A percentile compares a stretch with the other conserved stretches of the same genome.
Evolutionary conservation across 2,888 invertebrate genomes (phyloP).

Genomic region (Priapulus caudatus): DNA sequence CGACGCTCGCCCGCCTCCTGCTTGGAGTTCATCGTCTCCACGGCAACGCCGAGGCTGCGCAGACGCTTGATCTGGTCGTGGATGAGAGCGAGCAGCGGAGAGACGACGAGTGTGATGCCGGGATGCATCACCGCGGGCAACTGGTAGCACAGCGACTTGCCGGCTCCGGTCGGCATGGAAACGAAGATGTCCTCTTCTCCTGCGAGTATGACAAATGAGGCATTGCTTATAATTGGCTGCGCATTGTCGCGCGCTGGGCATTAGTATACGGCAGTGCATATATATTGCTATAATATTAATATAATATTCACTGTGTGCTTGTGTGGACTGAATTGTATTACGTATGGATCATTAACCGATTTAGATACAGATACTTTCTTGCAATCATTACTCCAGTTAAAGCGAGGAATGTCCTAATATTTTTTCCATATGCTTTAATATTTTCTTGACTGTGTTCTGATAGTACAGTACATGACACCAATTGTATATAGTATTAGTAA

Average conservation of each 20-base stretch:
- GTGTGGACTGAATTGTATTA: no score
- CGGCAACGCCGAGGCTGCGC: slow-evolving; percentile 57
- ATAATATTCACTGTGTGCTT: no score
- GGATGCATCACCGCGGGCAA: slow-evolving; percentile 74
- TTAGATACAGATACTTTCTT: no score
- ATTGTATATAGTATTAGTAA: no score
- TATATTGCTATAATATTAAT: not conserved
- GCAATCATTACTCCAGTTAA: no score
- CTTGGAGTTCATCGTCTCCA: slow-evolving; percentile 86
- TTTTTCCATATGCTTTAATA: no score
- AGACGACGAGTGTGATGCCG: slow-evolving; percentile 79
- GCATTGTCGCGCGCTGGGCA: no score
- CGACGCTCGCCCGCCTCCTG: slow-evolving; percentile 62
- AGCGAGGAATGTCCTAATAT: no score
- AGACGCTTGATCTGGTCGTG: slow-evolving; percentile 86
- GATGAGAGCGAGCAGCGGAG: slow-evolving; percentile 87
- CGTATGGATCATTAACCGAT: no score
- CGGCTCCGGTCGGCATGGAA: slow-evolving; percentile 92
- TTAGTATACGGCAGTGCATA: not conserved
- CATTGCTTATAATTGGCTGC: no score
- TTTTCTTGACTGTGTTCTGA: no score
- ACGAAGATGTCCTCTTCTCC: slow-evolving; percentile 73
- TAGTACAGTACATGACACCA: no score
- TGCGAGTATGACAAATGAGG: slow-evolving; percentile 25
- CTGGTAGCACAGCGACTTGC: slow-evolving; percentile 94